Evolutionary conservation across 1,140 invertebrate genomes (phyloP).

Genomic region (Hycleus cichorii): DNA sequence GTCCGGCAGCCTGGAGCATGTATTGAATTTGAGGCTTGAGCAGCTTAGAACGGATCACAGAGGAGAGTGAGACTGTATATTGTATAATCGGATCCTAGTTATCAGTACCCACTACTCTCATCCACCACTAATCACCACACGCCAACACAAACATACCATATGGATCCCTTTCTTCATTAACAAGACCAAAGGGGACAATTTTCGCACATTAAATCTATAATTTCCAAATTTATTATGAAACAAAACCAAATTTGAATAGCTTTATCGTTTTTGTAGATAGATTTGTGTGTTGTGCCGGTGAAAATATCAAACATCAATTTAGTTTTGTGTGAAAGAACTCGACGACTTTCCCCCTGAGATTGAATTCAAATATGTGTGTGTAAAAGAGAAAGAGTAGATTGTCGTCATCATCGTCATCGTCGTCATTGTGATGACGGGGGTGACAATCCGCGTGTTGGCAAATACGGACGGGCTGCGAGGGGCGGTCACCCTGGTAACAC

Average conservation of each 20-base stretch:
- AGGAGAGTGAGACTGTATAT: background rate
- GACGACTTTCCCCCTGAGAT: conserved; percentile 20
- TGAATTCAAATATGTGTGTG: conserved; percentile 12
- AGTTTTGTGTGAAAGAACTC: conserved; percentile 6
- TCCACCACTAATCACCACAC: conserved; percentile 9
- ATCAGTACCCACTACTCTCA: conserved; percentile 10
- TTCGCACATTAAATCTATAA: too few species aligned
- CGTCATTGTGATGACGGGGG: conserved; percentile 18
- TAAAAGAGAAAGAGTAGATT: too few species aligned
- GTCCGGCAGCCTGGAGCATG: conserved; percentile 1
- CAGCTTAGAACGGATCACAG: conserved; percentile 11
- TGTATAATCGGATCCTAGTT: conserved; percentile 10
- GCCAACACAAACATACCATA: conserved; percentile 11
- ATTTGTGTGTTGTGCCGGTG: background rate
- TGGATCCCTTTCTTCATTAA: background rate
- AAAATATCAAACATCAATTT: conserved; percentile 30
- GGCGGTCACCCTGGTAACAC: conserved; percentile 32
- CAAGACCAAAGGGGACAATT: too few species aligned
- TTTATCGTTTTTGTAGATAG: too few species aligned
- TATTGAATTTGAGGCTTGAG: conserved; percentile 7
- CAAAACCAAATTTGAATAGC: too few species aligned
- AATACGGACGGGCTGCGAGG: conserved; percentile 21
- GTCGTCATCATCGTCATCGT: background rate
- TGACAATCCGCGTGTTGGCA: conserved; percentile 32
- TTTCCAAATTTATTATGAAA: too few species aligned